phyloP scores from a whole-genome alignment of 2,888 invertebrate species.

The Mellilla xanthometata region DNA sequence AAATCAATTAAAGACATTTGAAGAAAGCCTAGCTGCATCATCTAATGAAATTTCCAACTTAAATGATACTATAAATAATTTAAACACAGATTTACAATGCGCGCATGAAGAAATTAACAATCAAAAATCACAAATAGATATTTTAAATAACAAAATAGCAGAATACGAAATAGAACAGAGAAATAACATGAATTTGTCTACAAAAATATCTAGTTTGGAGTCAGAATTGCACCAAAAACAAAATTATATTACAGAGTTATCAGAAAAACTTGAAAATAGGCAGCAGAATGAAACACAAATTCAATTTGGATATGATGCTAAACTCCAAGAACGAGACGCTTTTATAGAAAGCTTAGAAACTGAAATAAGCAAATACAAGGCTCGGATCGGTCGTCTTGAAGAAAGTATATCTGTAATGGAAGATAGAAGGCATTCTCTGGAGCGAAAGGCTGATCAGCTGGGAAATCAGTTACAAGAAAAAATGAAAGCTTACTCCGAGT shows the following conservation, averaged over 20 bases:
- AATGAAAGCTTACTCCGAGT: constrained; percentile 82
- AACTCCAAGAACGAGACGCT: constrained; percentile 88
- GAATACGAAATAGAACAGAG: constrained; percentile 69
- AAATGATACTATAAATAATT: constrained; percentile 44
- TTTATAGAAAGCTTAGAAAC: constrained; percentile 88
- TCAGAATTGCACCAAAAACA: constrained; percentile 64
- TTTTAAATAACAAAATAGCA: constrained; percentile 63
- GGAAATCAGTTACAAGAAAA: constrained; percentile 83
- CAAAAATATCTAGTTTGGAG: constrained; percentile 66
- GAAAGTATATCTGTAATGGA: constrained; percentile 85
- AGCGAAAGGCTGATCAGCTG: constrained; percentile 84
- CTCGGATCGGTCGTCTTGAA: constrained; percentile 85
- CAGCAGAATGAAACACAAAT: constrained; percentile 63
- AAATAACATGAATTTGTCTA: constrained; percentile 61
- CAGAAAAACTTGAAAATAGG: constrained; percentile 54
- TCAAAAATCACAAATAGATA: constrained; percentile 54
- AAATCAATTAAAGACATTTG: constrained; percentile 44
- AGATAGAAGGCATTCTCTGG: constrained; percentile 82
- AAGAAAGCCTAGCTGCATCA: constrained; percentile 43
- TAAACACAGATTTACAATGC: constrained; percentile 51
- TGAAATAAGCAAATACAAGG: constrained; percentile 85
- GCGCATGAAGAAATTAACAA: constrained; percentile 51
- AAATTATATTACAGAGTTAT: constrained; percentile 55
- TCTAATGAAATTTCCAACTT: constrained; percentile 48
- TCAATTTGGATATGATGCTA: constrained; percentile 83